phyloP scores from a whole-genome alignment of 2,797 vertebrate species.

The Otus scops region DNA sequence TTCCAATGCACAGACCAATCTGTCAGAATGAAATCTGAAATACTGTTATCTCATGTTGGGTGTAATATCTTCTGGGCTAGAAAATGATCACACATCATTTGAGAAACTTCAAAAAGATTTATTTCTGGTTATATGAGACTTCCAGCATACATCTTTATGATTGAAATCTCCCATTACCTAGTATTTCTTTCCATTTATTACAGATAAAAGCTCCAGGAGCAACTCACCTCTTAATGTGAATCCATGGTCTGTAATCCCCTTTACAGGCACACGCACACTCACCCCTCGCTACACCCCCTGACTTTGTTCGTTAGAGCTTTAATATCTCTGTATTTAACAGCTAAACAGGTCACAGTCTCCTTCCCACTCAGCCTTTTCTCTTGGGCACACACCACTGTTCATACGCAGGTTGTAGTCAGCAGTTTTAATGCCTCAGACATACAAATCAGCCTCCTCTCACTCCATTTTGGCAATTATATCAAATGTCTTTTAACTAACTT shows the following conservation, averaged over 20 bases:
- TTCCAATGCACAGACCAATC: constrained; percentile 30
- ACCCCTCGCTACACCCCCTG: background rate
- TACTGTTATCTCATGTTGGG: constrained; percentile 16
- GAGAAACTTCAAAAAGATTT: constrained; percentile 60
- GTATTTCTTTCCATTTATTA: constrained; percentile 53
- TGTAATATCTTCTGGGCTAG: constrained; percentile 47
- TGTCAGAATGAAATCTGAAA: constrained; percentile 44
- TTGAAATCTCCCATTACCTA: constrained; percentile 39
- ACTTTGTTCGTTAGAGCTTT: background rate
- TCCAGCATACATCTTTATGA: constrained; percentile 51
- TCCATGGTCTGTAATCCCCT: constrained; percentile 1
- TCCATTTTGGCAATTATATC: background rate
- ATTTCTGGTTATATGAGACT: constrained; percentile 56
- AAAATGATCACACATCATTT: constrained; percentile 57
- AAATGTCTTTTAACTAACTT: background rate
- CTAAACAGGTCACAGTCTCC: rapidly evolving
- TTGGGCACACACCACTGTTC: background rate
- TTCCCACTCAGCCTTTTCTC: background rate
- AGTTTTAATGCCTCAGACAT: background rate
- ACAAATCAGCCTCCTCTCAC: background rate
- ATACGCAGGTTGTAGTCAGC: background rate
- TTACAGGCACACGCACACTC: background rate
- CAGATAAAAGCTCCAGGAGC: constrained; percentile 30
- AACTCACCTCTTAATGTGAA: constrained; percentile 10
- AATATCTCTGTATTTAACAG: constrained; percentile 1